Evolutionary conservation across 92 coral and sea anemone genomes (phyloP), one percentile per base, ranked within the genome.

Genomic region (Ricordea florida): DNA sequence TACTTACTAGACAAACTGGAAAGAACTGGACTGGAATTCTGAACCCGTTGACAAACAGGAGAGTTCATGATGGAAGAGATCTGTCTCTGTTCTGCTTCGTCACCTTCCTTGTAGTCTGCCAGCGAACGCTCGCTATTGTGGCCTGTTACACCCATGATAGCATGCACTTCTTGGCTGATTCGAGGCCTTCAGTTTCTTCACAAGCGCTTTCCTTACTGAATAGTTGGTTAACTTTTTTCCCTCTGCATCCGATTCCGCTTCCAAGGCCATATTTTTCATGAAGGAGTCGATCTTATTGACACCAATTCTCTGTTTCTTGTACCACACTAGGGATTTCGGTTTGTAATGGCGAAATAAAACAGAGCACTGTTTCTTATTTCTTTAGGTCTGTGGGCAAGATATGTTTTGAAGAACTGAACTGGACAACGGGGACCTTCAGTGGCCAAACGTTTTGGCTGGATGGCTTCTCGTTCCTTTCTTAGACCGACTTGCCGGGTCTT

Each of bases 161-260:
- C n/a, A n/a, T n/a, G 65, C 43, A 58, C 25, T 58, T 58, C 44
- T 58, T 34, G 43, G 65, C 65, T 58, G 65, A 58, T 58, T 58
- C 25, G 65, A 33, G 44, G 42, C 65, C 46, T 58, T 58, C 22
- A 34, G 44, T 8, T 58, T 32, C 24, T 58, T 58, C 42, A 53
- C 61, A 53, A 24, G 61, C 35, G 35, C 22, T 53, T 53, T 10
- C 30, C 15, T 53, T 49, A 49, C 57, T 14, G 57, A 24, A n/a
- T n/a, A n/a, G n/a, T n/a, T n/a, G n/a, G n/a, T n/a, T n/a, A n/a
- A n/a, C n/a, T n/a, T n/a, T n/a, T 14, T 48, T 14, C 57, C 25
- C 28, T 48, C 5, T 48, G 24, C 57, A 48, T 48, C 57, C 57
- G 16, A 53, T 16, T 53, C 22, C 61, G 61, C 61, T 53, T 53